Evolutionary conservation across 2,113 vertebrate species (phyloP).

Genomic region (Brachionichthys hirsutus): DNA sequence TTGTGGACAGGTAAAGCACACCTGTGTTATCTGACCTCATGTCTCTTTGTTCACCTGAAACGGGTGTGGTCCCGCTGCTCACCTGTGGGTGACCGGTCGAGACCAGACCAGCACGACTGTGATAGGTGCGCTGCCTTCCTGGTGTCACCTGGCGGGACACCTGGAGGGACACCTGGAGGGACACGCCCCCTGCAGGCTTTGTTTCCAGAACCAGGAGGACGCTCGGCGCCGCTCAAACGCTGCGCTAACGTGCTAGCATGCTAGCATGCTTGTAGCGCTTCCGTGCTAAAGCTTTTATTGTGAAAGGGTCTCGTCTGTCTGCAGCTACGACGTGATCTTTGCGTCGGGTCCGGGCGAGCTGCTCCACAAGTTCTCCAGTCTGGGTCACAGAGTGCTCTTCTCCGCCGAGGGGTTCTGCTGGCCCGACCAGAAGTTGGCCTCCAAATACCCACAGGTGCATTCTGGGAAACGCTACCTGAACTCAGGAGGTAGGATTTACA

Average conservation of each 20-base stretch:
- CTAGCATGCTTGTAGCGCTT: not conserved
- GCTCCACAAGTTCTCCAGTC: conserved; percentile 49
- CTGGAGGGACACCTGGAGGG: no score
- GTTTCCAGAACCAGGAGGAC: no score
- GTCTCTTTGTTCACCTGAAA: no score
- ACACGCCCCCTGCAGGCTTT: no score
- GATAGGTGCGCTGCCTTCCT: no score
- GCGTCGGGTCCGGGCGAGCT: conserved; percentile 59
- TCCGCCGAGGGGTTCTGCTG: conserved; percentile 67
- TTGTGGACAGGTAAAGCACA: conserved; percentile 85
- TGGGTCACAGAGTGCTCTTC: conserved; percentile 61
- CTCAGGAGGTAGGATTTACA: conserved; percentile 56
- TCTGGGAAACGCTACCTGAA: conserved; percentile 73
- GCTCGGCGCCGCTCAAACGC: no score
- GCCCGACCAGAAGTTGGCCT: conserved; percentile 67
- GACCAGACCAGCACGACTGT: no score
- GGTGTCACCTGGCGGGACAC: no score
- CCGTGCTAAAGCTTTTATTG: not conserved
- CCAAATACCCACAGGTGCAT: conserved; percentile 65
- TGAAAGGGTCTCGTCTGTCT: not conserved
- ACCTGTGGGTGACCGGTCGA: no score
- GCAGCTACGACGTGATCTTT: conserved; percentile 66
- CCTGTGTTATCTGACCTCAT: not conserved
- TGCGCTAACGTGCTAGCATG: not conserved
- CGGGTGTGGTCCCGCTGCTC: no score